These are phyloP conservation scores for Pampus argenteus DNA, from an alignment of 2,797 vertebrate species.

Conservation along the genomic window DNA sequence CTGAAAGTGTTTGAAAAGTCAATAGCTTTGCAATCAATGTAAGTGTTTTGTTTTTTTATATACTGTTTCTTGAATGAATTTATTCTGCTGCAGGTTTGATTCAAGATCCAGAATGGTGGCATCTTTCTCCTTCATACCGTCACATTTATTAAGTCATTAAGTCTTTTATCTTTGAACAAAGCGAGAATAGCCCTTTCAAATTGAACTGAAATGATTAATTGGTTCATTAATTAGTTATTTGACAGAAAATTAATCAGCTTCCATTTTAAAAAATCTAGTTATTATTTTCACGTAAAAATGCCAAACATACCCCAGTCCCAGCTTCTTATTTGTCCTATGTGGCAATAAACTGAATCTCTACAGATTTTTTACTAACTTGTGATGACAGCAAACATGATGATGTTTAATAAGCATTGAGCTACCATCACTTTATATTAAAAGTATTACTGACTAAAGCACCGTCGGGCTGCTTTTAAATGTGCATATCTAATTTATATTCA, in stretches of 20 bases:
- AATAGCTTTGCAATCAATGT: constrained; percentile 31
- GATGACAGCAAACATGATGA: background rate
- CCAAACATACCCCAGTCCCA: no score
- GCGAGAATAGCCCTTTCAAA: constrained; percentile 34
- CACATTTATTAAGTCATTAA: constrained; percentile 31
- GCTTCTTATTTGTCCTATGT: background rate
- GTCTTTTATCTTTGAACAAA: constrained; percentile 42
- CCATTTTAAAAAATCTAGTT: background rate
- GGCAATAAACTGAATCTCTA: background rate
- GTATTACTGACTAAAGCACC: background rate
- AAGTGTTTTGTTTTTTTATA: constrained; percentile 20
- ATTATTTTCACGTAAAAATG: background rate
- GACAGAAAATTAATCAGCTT: background rate
- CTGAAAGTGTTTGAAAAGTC: constrained; percentile 24
- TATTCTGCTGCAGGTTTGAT: constrained; percentile 23
- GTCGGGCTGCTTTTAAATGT: no score
- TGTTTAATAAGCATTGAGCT: background rate
- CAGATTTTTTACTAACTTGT: background rate
- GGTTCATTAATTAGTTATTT: background rate
- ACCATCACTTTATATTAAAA: background rate
- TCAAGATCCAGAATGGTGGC: constrained; percentile 54
- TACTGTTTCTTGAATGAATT: constrained; percentile 42
- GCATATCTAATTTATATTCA: no score
- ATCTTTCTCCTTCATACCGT: constrained; percentile 22
- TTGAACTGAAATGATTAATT: background rate